These are phyloP conservation scores for Euthynnus affinis DNA, from an alignment of 2,797 vertebrate species.

Conservation along the genomic window DNA sequence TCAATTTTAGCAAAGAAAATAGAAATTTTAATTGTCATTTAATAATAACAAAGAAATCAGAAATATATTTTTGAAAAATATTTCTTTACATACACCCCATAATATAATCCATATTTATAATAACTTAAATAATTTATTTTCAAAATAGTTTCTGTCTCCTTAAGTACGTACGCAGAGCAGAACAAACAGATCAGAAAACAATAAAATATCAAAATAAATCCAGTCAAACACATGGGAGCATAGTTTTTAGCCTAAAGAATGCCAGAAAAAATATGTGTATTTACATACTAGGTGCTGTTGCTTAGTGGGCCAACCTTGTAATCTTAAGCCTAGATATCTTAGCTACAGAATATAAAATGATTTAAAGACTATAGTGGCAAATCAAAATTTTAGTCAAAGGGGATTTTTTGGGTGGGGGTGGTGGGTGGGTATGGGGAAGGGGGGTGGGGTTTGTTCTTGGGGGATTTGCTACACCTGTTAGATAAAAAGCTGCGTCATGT, in stretches of 20 bases:
- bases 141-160: slow-evolving; percentile 27
- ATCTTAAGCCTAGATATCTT: slow-evolving; percentile 21
- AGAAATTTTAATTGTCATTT: not conserved
- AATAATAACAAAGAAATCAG: slow-evolving; percentile 19
- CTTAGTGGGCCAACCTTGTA: slow-evolving; percentile 13
- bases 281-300: slow-evolving; percentile 13
- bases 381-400: not conserved
- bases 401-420: not conserved
- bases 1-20: slow-evolving; percentile 18
- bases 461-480: not conserved
- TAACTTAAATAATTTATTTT: slow-evolving; percentile 25
- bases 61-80: slow-evolving; percentile 42
- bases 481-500: not conserved
- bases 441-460: too few species aligned
- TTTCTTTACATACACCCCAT: slow-evolving; percentile 9
- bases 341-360: slow-evolving; percentile 6
- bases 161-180: slow-evolving; percentile 41
- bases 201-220: slow-evolving; percentile 3
- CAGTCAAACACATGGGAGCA: not conserved
- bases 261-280: slow-evolving; percentile 19
- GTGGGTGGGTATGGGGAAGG: too few species aligned
- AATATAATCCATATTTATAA: slow-evolving; percentile 31
- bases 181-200: slow-evolving; percentile 29
- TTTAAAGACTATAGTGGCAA: slow-evolving; percentile 14
- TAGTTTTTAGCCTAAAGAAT: slow-evolving; percentile 28